Conservation (phyloP, 2,113 vertebrate species). For the Rhombomys opimus region DNA sequence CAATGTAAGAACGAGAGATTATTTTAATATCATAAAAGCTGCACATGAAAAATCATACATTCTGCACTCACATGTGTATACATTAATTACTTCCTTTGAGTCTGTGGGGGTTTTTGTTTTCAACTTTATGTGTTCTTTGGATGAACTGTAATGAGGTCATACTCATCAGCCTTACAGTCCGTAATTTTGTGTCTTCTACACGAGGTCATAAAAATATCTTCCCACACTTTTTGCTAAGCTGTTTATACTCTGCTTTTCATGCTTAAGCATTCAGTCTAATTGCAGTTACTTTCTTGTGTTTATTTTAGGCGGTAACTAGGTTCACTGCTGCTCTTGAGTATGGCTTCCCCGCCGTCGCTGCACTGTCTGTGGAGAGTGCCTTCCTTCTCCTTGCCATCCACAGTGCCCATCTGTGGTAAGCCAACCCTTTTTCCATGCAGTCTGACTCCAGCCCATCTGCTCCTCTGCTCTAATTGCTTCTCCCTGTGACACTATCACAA, state of each 20-base stretch:
- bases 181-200: background rate
- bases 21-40: background rate
- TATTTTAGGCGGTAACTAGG: background rate
- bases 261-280: background rate
- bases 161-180: background rate
- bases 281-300: background rate
- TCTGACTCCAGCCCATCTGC: background rate
- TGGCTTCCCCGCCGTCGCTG: background rate
- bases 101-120: background rate
- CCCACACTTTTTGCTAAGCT: background rate
- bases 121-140: background rate
- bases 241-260: background rate
- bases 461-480: background rate
- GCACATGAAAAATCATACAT: background rate
- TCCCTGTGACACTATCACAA: background rate
- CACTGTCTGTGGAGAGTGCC: too few species aligned
- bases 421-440: too few species aligned
- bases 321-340: rapidly evolving
- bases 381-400: background rate
- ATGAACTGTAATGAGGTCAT: background rate
- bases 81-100: background rate
- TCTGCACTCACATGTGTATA: background rate
- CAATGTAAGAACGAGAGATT: background rate
- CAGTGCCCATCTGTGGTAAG: background rate
- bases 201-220: background rate